Conservation (phyloP, 2,113 vertebrate species). For the Plecotus auritus region DNA sequence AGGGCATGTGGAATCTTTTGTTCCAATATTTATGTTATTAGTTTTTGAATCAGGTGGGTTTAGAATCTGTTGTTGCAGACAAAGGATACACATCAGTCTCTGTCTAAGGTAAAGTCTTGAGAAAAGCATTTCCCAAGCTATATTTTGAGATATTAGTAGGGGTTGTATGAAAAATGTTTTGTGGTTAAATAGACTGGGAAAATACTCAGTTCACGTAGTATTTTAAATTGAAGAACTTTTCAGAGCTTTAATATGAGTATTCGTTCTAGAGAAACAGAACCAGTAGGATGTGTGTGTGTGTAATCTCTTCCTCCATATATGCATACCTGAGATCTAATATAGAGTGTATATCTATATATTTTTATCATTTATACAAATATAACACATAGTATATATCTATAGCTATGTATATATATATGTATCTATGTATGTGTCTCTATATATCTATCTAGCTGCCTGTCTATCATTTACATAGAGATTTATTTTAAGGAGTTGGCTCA, state of each 20-base stretch:
- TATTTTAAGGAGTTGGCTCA: background rate
- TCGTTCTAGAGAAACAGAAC: background rate
- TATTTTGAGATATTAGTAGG: background rate
- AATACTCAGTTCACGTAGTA: too few relatives aligned
- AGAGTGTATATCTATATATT: background rate
- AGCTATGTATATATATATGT: background rate
- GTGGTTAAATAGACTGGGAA: too few relatives aligned
- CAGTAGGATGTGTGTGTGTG: background rate
- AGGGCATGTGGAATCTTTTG: background rate
- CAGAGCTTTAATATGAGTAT: background rate
- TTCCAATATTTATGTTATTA: background rate
- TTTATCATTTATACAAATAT: background rate
- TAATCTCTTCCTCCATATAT: background rate
- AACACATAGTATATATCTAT: background rate
- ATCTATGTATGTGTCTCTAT: background rate
- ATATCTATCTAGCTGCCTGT: background rate
- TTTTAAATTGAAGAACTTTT: background rate
- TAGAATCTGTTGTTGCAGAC: background rate
- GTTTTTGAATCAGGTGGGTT: background rate
- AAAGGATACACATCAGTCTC: background rate
- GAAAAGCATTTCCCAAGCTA: background rate
- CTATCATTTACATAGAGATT: background rate
- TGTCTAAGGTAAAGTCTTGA: background rate
- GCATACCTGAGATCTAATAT: background rate
- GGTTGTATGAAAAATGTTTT: background rate